phyloP scores from a whole-genome alignment of 2,888 invertebrate species.

The Abrostola tripartita region DNA sequence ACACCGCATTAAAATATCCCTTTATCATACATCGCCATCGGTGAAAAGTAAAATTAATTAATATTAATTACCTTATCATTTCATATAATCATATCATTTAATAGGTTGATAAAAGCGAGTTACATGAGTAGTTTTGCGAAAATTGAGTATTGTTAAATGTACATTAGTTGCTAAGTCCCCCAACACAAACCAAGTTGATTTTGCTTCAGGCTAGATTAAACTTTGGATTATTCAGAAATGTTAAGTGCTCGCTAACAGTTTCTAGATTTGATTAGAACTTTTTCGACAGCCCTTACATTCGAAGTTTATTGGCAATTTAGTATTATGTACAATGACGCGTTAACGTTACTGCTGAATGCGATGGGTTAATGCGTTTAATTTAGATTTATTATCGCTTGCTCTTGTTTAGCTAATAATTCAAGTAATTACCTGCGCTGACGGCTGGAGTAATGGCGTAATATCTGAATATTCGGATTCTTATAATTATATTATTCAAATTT shows the following conservation, averaged over 20 bases:
- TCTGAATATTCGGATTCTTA: not conserved
- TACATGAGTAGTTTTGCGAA: not conserved
- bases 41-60: not conserved
- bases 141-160: not conserved
- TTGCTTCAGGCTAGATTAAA: conserved; percentile 9
- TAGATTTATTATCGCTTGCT: conserved; percentile 5
- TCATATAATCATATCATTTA: not conserved
- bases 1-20: not conserved
- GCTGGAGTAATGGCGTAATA: not conserved
- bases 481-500: too few relatives aligned
- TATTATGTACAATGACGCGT: conserved; percentile 34
- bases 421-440: not conserved
- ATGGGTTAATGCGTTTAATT: conserved; percentile 27
- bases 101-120: not conserved
- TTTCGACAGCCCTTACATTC: conserved; percentile 33
- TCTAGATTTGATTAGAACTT: conserved; percentile 14
- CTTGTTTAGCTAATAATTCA: not conserved
- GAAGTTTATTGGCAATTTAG: conserved; percentile 44
- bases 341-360: conserved; percentile 25
- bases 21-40: not conserved
- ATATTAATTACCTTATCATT: not conserved
- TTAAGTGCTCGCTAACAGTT: conserved; percentile 16
- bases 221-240: conserved; percentile 23
- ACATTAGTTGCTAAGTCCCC: conserved; percentile 15
- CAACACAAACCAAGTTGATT: conserved; percentile 8